These are phyloP conservation scores for Nycticebus coucang DNA, from an alignment of 2,113 vertebrate species.

Conservation along the genomic window DNA sequence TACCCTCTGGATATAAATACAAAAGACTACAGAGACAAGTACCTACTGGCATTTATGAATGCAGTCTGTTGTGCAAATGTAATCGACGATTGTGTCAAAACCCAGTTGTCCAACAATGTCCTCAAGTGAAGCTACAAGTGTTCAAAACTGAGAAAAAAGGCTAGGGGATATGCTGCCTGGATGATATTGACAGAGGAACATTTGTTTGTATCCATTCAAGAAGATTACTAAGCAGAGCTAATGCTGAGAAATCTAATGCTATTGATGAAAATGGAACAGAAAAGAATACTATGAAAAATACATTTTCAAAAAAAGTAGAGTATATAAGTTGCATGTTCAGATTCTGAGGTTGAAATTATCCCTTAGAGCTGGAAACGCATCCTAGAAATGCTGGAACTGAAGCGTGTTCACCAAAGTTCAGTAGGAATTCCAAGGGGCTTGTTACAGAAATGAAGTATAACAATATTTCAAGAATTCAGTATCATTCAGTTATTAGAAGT, in stretches of 20 bases:
- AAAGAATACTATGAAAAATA: no score
- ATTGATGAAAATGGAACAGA: no score
- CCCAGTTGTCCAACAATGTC: slow-evolving; percentile 93
- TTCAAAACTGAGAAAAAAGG: slow-evolving; percentile 90
- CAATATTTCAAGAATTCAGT: no score
- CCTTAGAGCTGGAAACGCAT: no score
- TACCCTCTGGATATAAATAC: slow-evolving; percentile 85
- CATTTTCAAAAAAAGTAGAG: no score
- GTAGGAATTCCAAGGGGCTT: no score
- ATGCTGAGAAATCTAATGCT: slow-evolving; percentile 54
- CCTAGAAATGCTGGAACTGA: no score
- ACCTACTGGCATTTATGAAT: slow-evolving; percentile 92
- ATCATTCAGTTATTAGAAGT: no score
- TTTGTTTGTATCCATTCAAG: slow-evolving; percentile 95
- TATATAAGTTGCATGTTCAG: no score
- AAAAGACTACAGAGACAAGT: slow-evolving; percentile 88
- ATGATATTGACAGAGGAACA: slow-evolving; percentile 94
- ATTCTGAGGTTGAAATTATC: no score
- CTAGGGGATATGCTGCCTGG: slow-evolving; percentile 95
- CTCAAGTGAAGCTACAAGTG: slow-evolving; percentile 93
- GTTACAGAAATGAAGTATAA: no score
- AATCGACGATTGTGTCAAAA: slow-evolving; percentile 92
- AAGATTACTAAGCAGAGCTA: slow-evolving; percentile 83
- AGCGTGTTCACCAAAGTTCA: no score
- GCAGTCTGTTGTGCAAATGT: slow-evolving; percentile 93